Conservation (phyloP, 2,888 invertebrate species). For the Cantharis rustica region DNA sequence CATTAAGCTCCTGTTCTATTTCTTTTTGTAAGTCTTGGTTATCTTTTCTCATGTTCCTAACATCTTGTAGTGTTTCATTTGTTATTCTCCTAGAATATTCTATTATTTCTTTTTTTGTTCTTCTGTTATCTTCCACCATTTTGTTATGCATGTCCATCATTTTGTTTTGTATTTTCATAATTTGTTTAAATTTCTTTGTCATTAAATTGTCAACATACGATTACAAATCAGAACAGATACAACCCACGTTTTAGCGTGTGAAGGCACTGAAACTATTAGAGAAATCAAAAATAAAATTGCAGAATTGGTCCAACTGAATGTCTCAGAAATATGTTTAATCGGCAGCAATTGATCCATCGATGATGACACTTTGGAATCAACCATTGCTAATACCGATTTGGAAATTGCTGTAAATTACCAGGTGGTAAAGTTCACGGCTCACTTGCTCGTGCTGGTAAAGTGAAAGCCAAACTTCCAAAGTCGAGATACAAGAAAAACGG, state of each 20-base stretch:
- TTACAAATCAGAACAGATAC: slow-evolving; percentile 78
- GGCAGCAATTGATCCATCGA: slow-evolving; percentile 74
- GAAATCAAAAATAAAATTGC: slow-evolving; percentile 74
- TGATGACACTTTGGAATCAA: slow-evolving; percentile 69
- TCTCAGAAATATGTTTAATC: slow-evolving; percentile 72
- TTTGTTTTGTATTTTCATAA: no score
- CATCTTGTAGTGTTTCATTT: no score
- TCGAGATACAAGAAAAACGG: slow-evolving; percentile 98
- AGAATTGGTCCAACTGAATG: slow-evolving; percentile 58
- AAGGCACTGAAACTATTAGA: slow-evolving; percentile 72
- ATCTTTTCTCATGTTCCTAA: no score
- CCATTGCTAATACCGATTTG: slow-evolving; percentile 70
- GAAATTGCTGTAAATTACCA: slow-evolving; percentile 82
- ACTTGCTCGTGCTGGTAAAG: slow-evolving; percentile 99
- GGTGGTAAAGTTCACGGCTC: slow-evolving; percentile 99
- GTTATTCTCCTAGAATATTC: no score
- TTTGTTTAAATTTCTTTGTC: no score
- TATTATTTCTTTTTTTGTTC: no score
- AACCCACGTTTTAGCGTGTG: slow-evolving; percentile 75
- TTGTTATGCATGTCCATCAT: no score
- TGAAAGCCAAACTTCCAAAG: slow-evolving; percentile 99
- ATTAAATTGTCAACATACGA: slow-evolving; percentile 64
- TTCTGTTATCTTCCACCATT: no score
- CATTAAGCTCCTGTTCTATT: no score
- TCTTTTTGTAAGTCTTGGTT: no score